Conservation (phyloP, 53 echinoderm and acorn worm species). For the Zoroaster sp. region DNA sequence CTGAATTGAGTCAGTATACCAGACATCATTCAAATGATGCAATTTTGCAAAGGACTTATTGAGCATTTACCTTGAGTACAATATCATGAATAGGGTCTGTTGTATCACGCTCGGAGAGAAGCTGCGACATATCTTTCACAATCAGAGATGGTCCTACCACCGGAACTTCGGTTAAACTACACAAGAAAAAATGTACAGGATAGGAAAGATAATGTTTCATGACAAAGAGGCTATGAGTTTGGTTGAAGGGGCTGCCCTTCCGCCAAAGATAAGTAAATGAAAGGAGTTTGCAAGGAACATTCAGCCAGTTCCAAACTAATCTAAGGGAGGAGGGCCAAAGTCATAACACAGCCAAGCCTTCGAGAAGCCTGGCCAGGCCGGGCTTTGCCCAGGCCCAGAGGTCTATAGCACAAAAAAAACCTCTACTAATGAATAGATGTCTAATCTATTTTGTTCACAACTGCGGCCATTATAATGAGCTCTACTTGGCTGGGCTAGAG, state of each 20-base stretch:
- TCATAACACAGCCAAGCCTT: too few species aligned
- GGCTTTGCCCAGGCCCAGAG: too few species aligned
- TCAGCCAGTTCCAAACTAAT: not conserved
- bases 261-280: too few species aligned
- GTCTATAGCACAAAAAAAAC: too few species aligned
- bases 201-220: not conserved
- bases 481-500: too few species aligned
- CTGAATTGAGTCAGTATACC: not conserved
- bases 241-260: too few species aligned
- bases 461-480: too few species aligned
- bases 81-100: slow-evolving; percentile 86
- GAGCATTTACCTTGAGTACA: slow-evolving; percentile 73
- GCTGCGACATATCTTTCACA: slow-evolving; percentile 55
- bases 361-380: too few species aligned
- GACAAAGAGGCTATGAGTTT: too few species aligned
- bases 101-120: slow-evolving; percentile 67
- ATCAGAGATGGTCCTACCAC: slow-evolving; percentile 61
- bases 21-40: not conserved
- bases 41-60: not conserved
- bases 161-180: slow-evolving; percentile 87
- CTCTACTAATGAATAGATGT: too few species aligned
- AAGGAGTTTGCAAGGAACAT: too few species aligned
- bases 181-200: not conserved
- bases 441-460: too few species aligned
- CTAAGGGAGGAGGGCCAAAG: not conserved